These are phyloP conservation scores for Sapayoa aenigma DNA, from an alignment of 2,113 vertebrate genomes.

Conservation along the genomic window DNA sequence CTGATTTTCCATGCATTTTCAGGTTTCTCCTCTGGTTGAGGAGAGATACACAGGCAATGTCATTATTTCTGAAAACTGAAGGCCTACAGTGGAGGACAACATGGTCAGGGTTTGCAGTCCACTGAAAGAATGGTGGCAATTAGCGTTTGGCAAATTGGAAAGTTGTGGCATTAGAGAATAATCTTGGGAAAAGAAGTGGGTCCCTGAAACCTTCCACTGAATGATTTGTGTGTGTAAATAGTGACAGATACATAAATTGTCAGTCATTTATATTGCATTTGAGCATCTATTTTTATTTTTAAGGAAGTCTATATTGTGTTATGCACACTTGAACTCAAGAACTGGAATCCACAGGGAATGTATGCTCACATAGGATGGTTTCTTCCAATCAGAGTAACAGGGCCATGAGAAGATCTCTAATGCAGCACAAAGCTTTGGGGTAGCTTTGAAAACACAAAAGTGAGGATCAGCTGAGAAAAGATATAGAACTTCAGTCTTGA, in stretches of 20 bases:
- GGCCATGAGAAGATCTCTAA: neutral
- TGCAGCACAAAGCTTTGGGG: neutral
- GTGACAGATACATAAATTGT: neutral
- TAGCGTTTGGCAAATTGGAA: neutral
- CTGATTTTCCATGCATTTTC: neutral
- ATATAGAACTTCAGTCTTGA: neutral
- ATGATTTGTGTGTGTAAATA: neutral
- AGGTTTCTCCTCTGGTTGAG: neutral
- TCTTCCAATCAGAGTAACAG: neutral
- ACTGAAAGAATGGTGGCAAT: neutral
- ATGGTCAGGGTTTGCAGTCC: neutral
- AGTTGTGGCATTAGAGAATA: neutral
- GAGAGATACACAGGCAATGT: neutral
- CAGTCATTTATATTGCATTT: neutral
- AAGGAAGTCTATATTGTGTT: neutral
- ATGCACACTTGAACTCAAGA: neutral
- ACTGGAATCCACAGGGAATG: neutral
- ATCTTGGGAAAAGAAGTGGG: neutral
- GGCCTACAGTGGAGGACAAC: neutral
- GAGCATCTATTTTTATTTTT: neutral
- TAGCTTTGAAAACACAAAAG: neutral
- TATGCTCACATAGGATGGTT: neutral
- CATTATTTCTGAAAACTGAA: neutral
- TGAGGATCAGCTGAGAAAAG: neutral
- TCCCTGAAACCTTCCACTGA: neutral